Evolutionary conservation across 2,888 invertebrate species (phyloP).

Genomic region (Drosophila nr. perissopoda): DNA sequence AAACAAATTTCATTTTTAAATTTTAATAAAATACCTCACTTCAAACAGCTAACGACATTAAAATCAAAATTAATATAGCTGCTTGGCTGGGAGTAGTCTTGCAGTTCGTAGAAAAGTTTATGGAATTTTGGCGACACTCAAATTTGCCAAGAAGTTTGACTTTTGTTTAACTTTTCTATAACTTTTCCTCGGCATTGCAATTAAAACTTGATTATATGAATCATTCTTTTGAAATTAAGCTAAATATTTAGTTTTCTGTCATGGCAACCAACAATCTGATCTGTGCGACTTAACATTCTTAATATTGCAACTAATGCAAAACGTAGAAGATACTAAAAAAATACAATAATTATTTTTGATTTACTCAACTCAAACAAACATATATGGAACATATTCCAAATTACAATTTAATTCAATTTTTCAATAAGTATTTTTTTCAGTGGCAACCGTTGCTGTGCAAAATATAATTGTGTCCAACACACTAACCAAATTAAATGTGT

Average conservation of each 20-base stretch:
- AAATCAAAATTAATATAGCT: not conserved
- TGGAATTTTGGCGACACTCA: slow-evolving; percentile 6
- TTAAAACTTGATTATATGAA: slow-evolving; percentile 20
- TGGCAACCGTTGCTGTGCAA: not conserved
- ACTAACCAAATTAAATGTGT: not conserved
- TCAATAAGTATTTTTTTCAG: not conserved
- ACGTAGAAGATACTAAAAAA: not conserved
- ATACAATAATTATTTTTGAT: not conserved
- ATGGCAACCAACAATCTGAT: not conserved
- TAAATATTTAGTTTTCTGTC: not conserved
- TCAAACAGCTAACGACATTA: not conserved
- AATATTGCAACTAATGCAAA: not conserved
- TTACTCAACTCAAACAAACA: not conserved
- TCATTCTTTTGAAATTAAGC: not conserved
- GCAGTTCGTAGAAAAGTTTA: slow-evolving; percentile 2
- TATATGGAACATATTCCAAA: not conserved
- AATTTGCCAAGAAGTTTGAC: slow-evolving; percentile 14
- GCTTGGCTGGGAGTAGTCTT: too few relatives aligned
- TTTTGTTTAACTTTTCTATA: slow-evolving; percentile 21
- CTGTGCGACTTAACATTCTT: not conserved
- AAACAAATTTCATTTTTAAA: slow-evolving; percentile 16
- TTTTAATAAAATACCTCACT: not conserved
- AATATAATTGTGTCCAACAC: not conserved
- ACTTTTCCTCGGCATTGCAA: slow-evolving; percentile 22
- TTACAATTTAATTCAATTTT: not conserved